These are phyloP conservation scores for Natrix natrix DNA, from an alignment of 2,797 vertebrate genomes.

Conservation along the genomic window DNA sequence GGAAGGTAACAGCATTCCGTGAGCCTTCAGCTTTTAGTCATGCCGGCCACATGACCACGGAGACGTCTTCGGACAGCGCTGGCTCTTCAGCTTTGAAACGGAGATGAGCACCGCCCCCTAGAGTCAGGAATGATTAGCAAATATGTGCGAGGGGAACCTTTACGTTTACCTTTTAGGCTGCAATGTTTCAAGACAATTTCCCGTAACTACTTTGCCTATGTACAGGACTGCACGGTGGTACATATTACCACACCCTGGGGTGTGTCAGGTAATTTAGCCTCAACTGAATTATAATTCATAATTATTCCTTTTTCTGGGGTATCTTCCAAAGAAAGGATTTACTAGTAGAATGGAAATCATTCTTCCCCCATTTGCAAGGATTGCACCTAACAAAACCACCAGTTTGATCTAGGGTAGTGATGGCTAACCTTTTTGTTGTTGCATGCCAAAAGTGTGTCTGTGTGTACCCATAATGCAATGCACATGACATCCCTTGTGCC, in stretches of 20 bases:
- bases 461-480: too few species aligned
- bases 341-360: neutral
- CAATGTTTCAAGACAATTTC: neutral
- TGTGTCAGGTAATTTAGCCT: neutral
- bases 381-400: neutral
- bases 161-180: neutral
- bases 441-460: too few species aligned
- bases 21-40: too few species aligned
- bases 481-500: too few species aligned
- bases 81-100: too few species aligned
- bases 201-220: neutral
- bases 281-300: neutral
- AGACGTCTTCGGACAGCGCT: too few species aligned
- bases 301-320: neutral
- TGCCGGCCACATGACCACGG: too few species aligned
- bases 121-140: too few species aligned
- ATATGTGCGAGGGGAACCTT: too few species aligned
- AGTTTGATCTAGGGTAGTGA: neutral
- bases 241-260: neutral
- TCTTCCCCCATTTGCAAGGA: neutral
- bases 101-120: too few species aligned
- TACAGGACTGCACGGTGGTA: neutral
- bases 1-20: too few species aligned
- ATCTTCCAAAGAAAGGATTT: neutral
- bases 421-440: too few species aligned